A percentile compares a stretch with the other conserved stretches of the same genome.
phyloP scores from a whole-genome alignment of 2,113 vertebrate genomes.

The Nibea albiflora region DNA sequence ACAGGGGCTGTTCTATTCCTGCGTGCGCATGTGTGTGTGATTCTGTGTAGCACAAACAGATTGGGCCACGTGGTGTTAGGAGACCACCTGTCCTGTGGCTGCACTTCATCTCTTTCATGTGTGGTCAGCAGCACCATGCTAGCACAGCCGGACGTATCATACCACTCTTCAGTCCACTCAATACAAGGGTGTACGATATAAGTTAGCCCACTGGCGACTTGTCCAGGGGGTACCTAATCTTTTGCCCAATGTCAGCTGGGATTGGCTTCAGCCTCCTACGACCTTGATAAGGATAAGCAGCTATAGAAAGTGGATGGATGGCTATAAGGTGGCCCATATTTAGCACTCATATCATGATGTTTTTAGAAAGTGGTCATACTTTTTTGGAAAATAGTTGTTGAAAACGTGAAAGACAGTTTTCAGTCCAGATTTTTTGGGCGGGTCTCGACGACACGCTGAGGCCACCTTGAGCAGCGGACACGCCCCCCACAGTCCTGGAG shows the following conservation, averaged over 20 bases:
- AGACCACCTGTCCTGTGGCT: conserved; percentile 80
- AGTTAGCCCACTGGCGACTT: not conserved
- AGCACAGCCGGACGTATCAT: conserved; percentile 18
- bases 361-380: conserved; percentile 10
- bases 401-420: no score
- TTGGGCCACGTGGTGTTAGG: conserved; percentile 52
- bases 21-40: conserved; percentile 25
- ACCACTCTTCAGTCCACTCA: not conserved
- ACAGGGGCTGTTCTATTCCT: conserved; percentile 62
- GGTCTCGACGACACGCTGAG: no score
- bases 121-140: conserved; percentile 45
- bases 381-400: not conserved
- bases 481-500: no score
- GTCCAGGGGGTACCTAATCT: no score
- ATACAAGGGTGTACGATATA: not conserved
- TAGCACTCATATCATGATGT: not conserved
- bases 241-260: no score
- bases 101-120: conserved; percentile 69
- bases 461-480: no score
- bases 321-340: not conserved
- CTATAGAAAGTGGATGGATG: no score
- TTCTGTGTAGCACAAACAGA: conserved; percentile 41
- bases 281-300: no score
- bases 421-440: no score
- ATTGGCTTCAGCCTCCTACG: no score